Base-by-base conservation (phyloP, 2,113 vertebrate species). In the Heterocephalus glaber region DNA sequence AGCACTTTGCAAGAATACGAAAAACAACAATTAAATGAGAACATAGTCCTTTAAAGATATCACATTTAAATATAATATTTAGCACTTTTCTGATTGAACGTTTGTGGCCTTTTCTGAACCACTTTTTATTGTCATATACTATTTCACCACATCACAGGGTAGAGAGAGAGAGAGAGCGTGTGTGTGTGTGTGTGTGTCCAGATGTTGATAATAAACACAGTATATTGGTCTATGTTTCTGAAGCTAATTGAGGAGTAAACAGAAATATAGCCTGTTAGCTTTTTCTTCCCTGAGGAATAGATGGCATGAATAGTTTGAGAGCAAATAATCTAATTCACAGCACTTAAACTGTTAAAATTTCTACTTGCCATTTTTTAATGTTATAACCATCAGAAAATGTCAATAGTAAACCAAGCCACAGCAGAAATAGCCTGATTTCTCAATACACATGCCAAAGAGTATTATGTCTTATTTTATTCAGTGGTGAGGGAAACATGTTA, bases 311-410 rank as follows among this genome's bases (percentile, higher is more conserved):
- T 22, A 84, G 22, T 56, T 56, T 52, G 13, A 86, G n/a, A 96
- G 10, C 5, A 30, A 74, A 26, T 33, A 93, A 33, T 94, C 6
- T 63, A 91, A 95, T 52, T 92, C 70, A 94, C 2, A 38, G 63
- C 6, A 82, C 22, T 60, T 89, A 84, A 89, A 92, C 38, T 65
- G 35, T 88, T 93, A 89, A 83, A 33, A 74, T 80, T 74, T 90
- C 58, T 68, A 63, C 6, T 83, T 93, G 38, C 26, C 26, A 79
- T 60, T 76, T 60, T 52, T 54, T 44, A 77, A 47, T 38, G 85
- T n/a, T 90, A 33, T 41, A 33, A 66, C 7, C 13, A 77, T 49
- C 74, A 77, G 26, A 47, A 89, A 95, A 89, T 85, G 28, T 82
- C 10, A 58, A 17, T 41, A 52, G 7, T 86, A 93, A 94, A 61